Evolutionary conservation across 2,113 vertebrate genomes (phyloP).

Genomic region (Pipra filicauda): DNA sequence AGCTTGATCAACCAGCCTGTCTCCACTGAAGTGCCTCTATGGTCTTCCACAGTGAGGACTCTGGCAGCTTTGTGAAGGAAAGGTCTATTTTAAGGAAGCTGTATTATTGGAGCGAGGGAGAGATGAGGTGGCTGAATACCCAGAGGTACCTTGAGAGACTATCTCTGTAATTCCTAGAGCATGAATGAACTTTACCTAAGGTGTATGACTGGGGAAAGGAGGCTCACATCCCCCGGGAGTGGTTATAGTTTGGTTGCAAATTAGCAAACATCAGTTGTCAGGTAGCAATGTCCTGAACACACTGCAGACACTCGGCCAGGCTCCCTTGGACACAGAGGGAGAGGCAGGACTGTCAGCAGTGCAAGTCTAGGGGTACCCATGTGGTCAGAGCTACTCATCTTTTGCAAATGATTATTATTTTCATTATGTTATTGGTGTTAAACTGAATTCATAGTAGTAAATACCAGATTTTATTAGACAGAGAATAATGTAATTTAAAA

Average conservation of each 20-base stretch:
- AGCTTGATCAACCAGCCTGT: not conserved
- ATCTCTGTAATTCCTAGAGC: not conserved
- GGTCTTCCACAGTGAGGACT: not conserved
- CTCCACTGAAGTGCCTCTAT: not conserved
- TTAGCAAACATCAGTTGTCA: not conserved
- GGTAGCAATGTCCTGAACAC: not conserved
- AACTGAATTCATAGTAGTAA: not conserved
- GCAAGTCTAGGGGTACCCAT: fast-evolving
- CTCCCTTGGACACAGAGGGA: not conserved
- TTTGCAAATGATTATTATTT: not conserved
- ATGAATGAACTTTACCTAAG: not conserved
- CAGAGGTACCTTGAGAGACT: not conserved
- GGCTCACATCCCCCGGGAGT: fast-evolving
- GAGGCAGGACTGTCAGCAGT: not conserved
- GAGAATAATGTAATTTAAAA: not conserved
- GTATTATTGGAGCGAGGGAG: not conserved
- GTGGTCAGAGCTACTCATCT: not conserved
- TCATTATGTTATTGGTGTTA: not conserved
- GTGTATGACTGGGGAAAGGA: not conserved
- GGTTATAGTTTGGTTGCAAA: not conserved
- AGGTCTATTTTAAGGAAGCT: not conserved
- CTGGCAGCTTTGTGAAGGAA: not conserved
- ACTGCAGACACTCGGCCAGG: not conserved
- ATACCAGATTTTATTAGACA: not conserved
- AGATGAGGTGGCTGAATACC: not conserved